phyloP scores from a whole-genome alignment of 2,113 vertebrate genomes.

The Amblyornis subalaris region DNA sequence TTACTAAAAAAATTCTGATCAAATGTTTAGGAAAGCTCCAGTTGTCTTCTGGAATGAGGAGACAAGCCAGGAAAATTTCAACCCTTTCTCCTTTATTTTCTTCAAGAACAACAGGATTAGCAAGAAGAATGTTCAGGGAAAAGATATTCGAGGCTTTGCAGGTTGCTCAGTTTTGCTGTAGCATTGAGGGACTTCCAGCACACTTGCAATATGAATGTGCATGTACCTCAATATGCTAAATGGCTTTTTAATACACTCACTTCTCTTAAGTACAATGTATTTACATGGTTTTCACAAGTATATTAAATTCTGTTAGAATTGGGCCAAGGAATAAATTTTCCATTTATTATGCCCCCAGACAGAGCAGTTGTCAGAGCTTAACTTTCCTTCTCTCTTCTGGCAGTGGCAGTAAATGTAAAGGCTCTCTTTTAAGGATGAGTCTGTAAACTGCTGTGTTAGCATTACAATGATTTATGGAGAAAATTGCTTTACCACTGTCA shows the following conservation, averaged over 20 bases:
- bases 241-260: not conserved
- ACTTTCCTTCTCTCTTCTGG: not conserved
- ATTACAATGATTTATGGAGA: conserved; percentile 52
- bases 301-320: not conserved
- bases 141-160: not conserved
- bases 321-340: conserved; percentile 15
- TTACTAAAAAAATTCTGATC: not conserved
- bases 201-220: not conserved
- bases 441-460: conserved; percentile 55
- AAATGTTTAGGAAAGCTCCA: not conserved
- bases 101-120: not conserved
- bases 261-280: not conserved
- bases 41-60: not conserved
- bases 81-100: not conserved
- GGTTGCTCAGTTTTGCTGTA: not conserved
- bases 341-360: conserved; percentile 9
- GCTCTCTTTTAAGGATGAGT: conserved; percentile 43
- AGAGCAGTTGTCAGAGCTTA: conserved; percentile 12
- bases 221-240: not conserved
- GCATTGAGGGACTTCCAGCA: not conserved
- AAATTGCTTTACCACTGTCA: conserved; percentile 52
- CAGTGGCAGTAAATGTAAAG: conserved; percentile 32
- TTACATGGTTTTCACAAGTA: not conserved
- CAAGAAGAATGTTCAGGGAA: not conserved
- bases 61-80: not conserved